Base-by-base conservation (phyloP, 1,140 invertebrate genomes). In the Drosophila nasuta region DNA sequence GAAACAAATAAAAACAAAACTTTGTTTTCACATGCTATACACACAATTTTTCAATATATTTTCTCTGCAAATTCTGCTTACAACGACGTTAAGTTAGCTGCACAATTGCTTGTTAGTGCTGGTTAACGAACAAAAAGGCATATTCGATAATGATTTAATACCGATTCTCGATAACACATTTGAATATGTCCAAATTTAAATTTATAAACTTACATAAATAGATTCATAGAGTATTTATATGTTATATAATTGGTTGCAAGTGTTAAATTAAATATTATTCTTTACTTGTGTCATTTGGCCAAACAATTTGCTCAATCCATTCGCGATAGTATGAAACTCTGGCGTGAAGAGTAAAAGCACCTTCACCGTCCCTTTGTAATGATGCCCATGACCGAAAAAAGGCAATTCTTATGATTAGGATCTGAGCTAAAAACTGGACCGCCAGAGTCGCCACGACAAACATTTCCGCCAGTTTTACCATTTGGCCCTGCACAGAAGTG, bases 41-140 rank as follows among this genome's bases (percentile, higher is more conserved):
- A 73, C 46, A 75, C 77, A 75, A 75, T 80, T 82, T 81, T 85
- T 85, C 66, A 80, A 79, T 80, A 85, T 85, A 80, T 83, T 78
- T 82, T 82, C 52, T 78, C 57, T 75, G 71, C 70, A 75, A 60
- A 69, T 80, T 78, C 20, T 70, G 65, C 70, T 80, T 75, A 70
- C 59, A 70, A 75, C 72, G 51, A 10, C 25, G 66, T 75, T 75
- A 75, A 75, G 72, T 75, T 54, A 70, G 72, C 66, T 70, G 72
- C 66, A 75, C 65, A 75, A 45, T 52, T 48, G 15, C 3, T 66
- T 60, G 15, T 1, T 0, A 63, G 72, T 75, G 72, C 28, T 75
- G 72, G 33, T 2, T 56, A 75, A 35, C 45, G 51, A 15, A 4
- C 1, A 10, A 43, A 15, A 33, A 25, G 3, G 20, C 20, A 25